A percentile compares a stretch with the other conserved stretches of the same genome.
Conservation (phyloP, 2,113 vertebrate genomes). For the Lagopus muta region DNA sequence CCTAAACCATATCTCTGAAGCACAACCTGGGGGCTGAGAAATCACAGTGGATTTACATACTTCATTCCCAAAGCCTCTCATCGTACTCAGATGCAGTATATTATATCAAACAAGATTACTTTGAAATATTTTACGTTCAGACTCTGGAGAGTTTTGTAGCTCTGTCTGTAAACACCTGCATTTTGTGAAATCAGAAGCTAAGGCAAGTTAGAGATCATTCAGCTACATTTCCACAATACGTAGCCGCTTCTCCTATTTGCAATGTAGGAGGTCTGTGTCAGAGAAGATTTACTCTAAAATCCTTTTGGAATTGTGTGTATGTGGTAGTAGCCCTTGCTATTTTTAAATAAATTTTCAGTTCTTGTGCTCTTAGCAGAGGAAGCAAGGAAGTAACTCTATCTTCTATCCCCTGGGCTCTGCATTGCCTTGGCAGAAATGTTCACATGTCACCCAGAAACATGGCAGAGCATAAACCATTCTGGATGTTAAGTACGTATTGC, state of each 20-base stretch:
- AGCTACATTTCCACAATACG: background rate
- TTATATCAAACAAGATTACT: background rate
- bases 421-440: background rate
- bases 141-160: background rate
- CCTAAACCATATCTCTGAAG: background rate
- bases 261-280: background rate
- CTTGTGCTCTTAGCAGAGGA: background rate
- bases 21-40: background rate
- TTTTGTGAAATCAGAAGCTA: background rate
- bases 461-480: rapidly evolving
- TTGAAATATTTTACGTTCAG: background rate
- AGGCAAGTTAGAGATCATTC: background rate
- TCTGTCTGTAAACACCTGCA: background rate
- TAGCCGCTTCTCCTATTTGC: background rate
- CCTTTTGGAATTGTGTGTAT: background rate
- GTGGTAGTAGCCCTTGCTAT: background rate
- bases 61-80: background rate
- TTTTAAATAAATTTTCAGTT: background rate
- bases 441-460: background rate
- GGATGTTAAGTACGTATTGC: background rate
- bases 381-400: background rate
- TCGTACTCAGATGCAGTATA: background rate
- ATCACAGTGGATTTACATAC: background rate
- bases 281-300: background rate
- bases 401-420: background rate